Conservation (phyloP, 2,797 vertebrate species). For the Aplochiton taeniatus region DNA sequence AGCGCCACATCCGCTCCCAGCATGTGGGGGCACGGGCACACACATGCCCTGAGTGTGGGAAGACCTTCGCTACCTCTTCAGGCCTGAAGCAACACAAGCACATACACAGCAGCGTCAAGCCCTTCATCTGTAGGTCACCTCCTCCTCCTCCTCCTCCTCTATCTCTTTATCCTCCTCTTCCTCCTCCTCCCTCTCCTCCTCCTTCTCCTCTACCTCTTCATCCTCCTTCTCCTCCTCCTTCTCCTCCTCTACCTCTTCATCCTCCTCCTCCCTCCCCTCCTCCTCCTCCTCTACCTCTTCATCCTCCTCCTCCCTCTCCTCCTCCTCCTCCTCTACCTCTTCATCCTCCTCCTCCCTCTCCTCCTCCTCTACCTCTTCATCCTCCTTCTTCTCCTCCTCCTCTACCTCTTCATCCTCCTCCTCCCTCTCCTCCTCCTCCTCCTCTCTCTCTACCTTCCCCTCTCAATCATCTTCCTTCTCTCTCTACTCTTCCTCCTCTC, state of each 20-base stretch:
- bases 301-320: not conserved
- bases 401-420: too few relatives aligned
- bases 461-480: too few relatives aligned
- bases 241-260: slow-evolving; percentile 1
- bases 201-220: not conserved
- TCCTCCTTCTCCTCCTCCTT: not conserved
- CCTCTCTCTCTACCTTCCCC: too few relatives aligned
- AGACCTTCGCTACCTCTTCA: slow-evolving; percentile 98
- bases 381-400: not conserved
- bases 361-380: slow-evolving; percentile 5
- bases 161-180: slow-evolving; percentile 15
- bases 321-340: not conserved
- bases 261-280: slow-evolving; percentile 7
- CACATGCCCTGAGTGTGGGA: slow-evolving; percentile 97
- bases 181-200: slow-evolving; percentile 19
- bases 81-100: slow-evolving; percentile 99
- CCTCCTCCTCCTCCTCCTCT: slow-evolving; percentile 41
- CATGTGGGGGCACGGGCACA: slow-evolving; percentile 95
- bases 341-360: not conserved
- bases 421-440: too few relatives aligned
- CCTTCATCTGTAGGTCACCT: slow-evolving; percentile 97
- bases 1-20: slow-evolving; percentile 97
- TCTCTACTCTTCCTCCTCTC: too few relatives aligned
- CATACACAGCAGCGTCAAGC: slow-evolving; percentile 99
- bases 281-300: not conserved